These are phyloP conservation scores for Lithophane ornitopus DNA, from an alignment of 2,888 invertebrate genomes.

Conservation along the genomic window DNA sequence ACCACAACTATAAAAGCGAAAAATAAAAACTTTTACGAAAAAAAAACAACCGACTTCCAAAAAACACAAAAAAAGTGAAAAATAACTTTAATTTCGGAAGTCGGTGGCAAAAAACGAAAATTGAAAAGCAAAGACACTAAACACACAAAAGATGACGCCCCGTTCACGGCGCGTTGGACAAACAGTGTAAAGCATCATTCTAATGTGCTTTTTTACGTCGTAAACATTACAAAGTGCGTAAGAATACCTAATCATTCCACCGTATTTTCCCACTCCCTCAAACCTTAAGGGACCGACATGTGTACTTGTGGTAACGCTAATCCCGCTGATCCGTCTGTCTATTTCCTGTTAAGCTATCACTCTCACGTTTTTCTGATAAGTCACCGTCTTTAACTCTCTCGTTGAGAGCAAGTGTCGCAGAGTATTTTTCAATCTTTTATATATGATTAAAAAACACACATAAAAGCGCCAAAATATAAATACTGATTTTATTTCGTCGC, in stretches of 20 bases:
- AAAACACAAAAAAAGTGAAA: too few relatives aligned
- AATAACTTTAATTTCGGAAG: too few relatives aligned
- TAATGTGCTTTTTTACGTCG: too few relatives aligned
- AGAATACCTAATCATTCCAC: neutral
- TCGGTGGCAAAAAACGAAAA: too few relatives aligned
- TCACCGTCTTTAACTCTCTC: constrained; percentile 8
- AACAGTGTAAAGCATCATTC: too few relatives aligned
- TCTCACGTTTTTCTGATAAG: constrained; percentile 19
- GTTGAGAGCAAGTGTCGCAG: constrained; percentile 16
- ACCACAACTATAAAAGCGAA: too few relatives aligned
- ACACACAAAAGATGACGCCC: too few relatives aligned
- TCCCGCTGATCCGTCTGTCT: constrained; percentile 30
- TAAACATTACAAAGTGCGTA: neutral
- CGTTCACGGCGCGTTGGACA: too few relatives aligned
- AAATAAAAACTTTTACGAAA: too few relatives aligned
- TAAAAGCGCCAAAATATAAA: neutral
- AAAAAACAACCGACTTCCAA: too few relatives aligned
- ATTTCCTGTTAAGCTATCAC: constrained; percentile 31
- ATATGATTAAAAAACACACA: neutral
- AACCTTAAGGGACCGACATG: neutral
- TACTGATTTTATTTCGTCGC: neutral
- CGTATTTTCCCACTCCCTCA: neutral
- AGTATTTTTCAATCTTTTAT: neutral
- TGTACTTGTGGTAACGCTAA: constrained; percentile 22
- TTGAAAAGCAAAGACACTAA: too few relatives aligned